Evolutionary conservation across 1,140 invertebrate species (phyloP), one percentile per base, ranked within the genome.

Genomic region (Drosophila baimaii): DNA sequence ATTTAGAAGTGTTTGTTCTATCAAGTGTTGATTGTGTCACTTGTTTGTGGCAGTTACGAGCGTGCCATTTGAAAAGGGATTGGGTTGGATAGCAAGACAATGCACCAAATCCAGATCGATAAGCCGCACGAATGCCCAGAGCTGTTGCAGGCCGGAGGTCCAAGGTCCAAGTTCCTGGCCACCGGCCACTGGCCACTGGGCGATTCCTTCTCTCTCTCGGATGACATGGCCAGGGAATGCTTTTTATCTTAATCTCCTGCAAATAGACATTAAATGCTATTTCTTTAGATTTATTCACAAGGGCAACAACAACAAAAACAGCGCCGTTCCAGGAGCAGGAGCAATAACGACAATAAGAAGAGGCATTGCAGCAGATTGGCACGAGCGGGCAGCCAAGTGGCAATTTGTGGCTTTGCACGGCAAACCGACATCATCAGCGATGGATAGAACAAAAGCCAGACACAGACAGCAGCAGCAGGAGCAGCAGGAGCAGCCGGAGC

Each of bases 251-350:
- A 90, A 90, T 90, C 88, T 89, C 66, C 80, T 62, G 80, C 84
- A 90, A 90, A 90, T 90, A 81, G 88, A 88, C 89, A 90, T 91
- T 90, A 90, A 90, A 90, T 89, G 83, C 89, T 84, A 89, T 90
- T 90, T 89, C 84, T 84, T 88, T 83, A 83, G 83, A 88, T 88
- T 88, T 88, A 88, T 89, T 89, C 83, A 80, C n/a, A 62, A 71
- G 77, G 65, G 55, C 63, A 72, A 64, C 77, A 74, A 79, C 66
- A 77, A n/a, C n/a, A n/a, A n/a, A n/a, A n/a, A 27, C 63, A 74
- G 52, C 63, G 47, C 41, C n/a, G n/a, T n/a, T n/a, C n/a, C n/a
- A n/a, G n/a, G n/a, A n/a, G n/a, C 25, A 43, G 31, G 12, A 62
- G 56, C 27, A 65, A 47, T 33, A 66, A 74, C 51, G 72, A 66